A percentile compares a stretch with the other conserved stretches of the same genome.
These are phyloP conservation scores for Sympetrum striolatum DNA, from an alignment of 2,888 invertebrate genomes.

Conservation along the genomic window DNA sequence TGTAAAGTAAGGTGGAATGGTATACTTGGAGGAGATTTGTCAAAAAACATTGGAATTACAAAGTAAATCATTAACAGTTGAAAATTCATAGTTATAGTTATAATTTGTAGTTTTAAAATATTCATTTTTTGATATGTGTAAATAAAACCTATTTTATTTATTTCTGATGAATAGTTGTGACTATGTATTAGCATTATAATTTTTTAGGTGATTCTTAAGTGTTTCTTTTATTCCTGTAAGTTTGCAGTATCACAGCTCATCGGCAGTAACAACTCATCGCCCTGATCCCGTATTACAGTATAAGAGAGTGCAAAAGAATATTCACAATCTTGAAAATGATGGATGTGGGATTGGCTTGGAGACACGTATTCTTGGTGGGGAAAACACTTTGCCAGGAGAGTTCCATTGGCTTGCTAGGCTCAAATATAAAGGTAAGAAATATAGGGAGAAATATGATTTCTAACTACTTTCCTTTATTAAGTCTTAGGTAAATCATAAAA, in stretches of 20 bases:
- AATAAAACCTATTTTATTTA: no score
- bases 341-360: background rate
- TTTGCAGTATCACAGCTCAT: no score
- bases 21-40: no score
- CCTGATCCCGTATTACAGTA: background rate
- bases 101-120: no score
- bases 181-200: no score
- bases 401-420: background rate
- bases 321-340: background rate
- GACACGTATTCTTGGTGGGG: background rate
- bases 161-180: no score
- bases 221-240: background rate
- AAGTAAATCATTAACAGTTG: no score
- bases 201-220: background rate
- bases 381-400: background rate
- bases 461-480: background rate
- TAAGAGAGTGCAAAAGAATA: background rate
- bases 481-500: background rate
- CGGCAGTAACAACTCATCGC: background rate
- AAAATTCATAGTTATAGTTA: no score
- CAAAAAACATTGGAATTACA: no score
- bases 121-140: no score
- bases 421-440: background rate
- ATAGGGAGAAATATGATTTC: background rate
- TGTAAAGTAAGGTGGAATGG: no score